Conservation (phyloP, 2,888 invertebrate species). For the Craniophora ligustri region DNA sequence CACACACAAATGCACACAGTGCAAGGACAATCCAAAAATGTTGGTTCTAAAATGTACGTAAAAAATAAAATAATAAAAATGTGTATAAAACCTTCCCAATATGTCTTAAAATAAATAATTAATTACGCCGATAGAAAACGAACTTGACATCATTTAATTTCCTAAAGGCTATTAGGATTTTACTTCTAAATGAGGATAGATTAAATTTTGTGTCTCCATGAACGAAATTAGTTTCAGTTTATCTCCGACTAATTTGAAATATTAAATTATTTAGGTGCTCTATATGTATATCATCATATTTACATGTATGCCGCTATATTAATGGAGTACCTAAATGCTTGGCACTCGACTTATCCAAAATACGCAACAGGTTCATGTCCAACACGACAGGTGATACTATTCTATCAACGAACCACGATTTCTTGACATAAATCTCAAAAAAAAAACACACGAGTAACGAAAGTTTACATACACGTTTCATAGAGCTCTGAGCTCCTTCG, state of each 20-base stretch:
- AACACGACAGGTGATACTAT: constrained; percentile 16
- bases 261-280: constrained; percentile 2
- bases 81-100: too few relatives aligned
- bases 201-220: constrained; percentile 22
- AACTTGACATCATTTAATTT: constrained; percentile 10
- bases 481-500: constrained; percentile 44
- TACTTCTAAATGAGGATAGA: constrained; percentile 15
- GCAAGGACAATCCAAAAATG: neutral
- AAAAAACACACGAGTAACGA: constrained; percentile 20
- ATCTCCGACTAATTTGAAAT: constrained; percentile 1
- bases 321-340: constrained; percentile 39
- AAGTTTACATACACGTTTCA: constrained; percentile 47
- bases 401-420: constrained; percentile 6
- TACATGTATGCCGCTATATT: constrained; percentile 27
- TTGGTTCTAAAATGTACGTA: too few relatives aligned
- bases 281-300: constrained; percentile 33
- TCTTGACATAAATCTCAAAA: constrained; percentile 18
- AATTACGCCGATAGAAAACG: constrained; percentile 2
- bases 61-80: too few relatives aligned
- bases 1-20: neutral
- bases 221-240: constrained; percentile 21
- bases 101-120: too few relatives aligned
- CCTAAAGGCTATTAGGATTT: too few relatives aligned
- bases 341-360: constrained; percentile 40
- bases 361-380: constrained; percentile 21